phyloP scores from a whole-genome alignment of 2,888 invertebrate genomes.

The Saturnia pavonia region DNA sequence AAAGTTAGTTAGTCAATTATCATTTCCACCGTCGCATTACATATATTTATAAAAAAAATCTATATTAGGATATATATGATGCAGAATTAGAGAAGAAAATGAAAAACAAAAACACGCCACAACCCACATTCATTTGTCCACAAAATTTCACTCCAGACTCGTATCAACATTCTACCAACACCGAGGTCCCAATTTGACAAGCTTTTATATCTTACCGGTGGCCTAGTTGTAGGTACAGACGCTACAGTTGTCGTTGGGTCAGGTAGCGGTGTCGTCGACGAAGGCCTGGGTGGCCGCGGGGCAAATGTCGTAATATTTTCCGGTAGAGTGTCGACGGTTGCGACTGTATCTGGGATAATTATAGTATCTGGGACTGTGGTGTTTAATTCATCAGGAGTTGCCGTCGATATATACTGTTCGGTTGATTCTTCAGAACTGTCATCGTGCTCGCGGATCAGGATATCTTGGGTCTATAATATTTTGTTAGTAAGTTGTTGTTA shows the following conservation, averaged over 20 bases:
- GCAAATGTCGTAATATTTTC: background rate
- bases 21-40: no score
- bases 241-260: constrained; percentile 3
- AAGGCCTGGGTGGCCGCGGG: background rate
- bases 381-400: constrained; percentile 10
- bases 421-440: constrained; percentile 28
- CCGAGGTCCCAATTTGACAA: background rate
- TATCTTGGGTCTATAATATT: constrained; percentile 28
- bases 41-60: no score
- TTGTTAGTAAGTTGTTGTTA: constrained; percentile 26
- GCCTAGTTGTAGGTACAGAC: background rate
- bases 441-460: constrained; percentile 18
- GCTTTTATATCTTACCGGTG: constrained; percentile 11
- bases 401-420: background rate
- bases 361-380: constrained; percentile 20
- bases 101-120: background rate
- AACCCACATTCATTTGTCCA: background rate
- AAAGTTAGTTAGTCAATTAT: no score
- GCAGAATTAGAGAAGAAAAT: background rate
- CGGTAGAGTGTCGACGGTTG: background rate
- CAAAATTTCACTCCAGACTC: background rate
- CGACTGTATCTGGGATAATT: background rate
- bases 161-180: background rate
- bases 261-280: constrained; percentile 4
- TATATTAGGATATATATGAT: background rate